Evolutionary conservation across 2,888 invertebrate genomes (phyloP).

Genomic region (Tuberolachnus salignus): DNA sequence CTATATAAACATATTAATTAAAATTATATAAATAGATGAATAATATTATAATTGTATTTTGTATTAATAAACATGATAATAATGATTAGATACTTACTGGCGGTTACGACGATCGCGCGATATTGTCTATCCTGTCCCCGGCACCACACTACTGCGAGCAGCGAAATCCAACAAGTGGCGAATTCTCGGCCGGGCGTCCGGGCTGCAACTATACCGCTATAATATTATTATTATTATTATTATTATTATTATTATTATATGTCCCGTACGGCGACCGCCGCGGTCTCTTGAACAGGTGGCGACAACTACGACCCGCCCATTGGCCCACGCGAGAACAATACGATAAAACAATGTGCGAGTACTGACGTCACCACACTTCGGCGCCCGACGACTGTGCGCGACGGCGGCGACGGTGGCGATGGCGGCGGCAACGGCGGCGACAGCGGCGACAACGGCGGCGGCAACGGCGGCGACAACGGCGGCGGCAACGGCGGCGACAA

Average conservation of each 20-base stretch:
- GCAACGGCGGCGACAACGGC: slow-evolving; percentile 26
- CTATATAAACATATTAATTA: no score
- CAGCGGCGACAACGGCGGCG: slow-evolving; percentile 30
- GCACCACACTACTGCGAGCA: background rate
- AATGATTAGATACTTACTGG: slow-evolving; percentile 37
- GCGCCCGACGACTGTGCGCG: slow-evolving; percentile 10
- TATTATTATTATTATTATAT: no score
- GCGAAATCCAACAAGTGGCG: slow-evolving; percentile 55
- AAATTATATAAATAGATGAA: no score
- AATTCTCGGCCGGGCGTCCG: slow-evolving; percentile 49
- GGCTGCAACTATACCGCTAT: slow-evolving; percentile 36
- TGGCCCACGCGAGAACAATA: slow-evolving; percentile 39
- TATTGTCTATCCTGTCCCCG: no score
- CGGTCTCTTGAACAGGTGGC: slow-evolving; percentile 53
- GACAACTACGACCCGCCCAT: slow-evolving; percentile 51
- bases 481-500: slow-evolving; percentile 39
- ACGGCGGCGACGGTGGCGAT: slow-evolving; percentile 5
- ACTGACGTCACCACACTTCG: slow-evolving; percentile 52
- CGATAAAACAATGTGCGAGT: background rate
- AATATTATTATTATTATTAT: no score
- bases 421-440: slow-evolving; percentile 37
- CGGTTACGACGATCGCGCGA: background rate
- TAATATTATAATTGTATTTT: no score
- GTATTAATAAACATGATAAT: no score
- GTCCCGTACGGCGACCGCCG: no score